A percentile compares a stretch with the other conserved stretches of the same genome.
Evolutionary conservation across 2,888 invertebrate genomes (phyloP).

Genomic region (Dendrolimus houi): DNA sequence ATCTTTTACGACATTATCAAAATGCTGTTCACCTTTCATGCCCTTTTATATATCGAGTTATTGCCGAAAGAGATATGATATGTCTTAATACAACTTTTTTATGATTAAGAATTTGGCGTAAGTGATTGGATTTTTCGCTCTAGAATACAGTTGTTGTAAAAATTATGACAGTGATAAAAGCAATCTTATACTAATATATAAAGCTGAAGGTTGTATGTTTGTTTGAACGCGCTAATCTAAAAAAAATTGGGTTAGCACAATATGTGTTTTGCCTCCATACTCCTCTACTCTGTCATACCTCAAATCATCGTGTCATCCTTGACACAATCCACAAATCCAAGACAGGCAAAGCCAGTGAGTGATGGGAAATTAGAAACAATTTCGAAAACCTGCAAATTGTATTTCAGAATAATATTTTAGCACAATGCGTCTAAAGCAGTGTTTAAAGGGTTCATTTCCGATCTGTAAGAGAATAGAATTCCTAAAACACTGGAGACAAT

Average conservation of each 20-base stretch:
- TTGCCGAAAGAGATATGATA: constrained; percentile 26
- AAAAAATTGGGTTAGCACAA: too few relatives aligned
- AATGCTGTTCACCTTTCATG: constrained; percentile 56
- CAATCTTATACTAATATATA: too few relatives aligned
- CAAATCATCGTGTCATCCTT: too few relatives aligned
- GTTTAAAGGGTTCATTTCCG: not conserved
- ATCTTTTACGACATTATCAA: constrained; percentile 68
- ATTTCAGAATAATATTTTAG: not conserved
- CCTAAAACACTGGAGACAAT: constrained; percentile 18
- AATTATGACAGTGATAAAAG: too few relatives aligned
- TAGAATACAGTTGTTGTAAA: not conserved
- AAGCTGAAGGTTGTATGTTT: too few relatives aligned
- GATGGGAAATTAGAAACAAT: too few relatives aligned
- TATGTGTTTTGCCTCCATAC: too few relatives aligned
- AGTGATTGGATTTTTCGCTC: not conserved
- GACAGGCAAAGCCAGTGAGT: too few relatives aligned
- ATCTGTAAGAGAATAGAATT: constrained; percentile 7
- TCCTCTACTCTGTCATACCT: too few relatives aligned
- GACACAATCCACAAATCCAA: too few relatives aligned
- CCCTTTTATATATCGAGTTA: constrained; percentile 50
- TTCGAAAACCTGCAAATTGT: not conserved
- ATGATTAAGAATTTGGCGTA: not conserved
- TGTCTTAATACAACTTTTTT: constrained; percentile 9
- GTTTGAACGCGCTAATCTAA: too few relatives aligned
- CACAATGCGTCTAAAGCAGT: not conserved